A percentile compares a stretch with the other conserved stretches of the same genome.
These are phyloP conservation scores for Rhodinocichla rosea DNA, from an alignment of 2,113 vertebrate species.

Conservation along the genomic window DNA sequence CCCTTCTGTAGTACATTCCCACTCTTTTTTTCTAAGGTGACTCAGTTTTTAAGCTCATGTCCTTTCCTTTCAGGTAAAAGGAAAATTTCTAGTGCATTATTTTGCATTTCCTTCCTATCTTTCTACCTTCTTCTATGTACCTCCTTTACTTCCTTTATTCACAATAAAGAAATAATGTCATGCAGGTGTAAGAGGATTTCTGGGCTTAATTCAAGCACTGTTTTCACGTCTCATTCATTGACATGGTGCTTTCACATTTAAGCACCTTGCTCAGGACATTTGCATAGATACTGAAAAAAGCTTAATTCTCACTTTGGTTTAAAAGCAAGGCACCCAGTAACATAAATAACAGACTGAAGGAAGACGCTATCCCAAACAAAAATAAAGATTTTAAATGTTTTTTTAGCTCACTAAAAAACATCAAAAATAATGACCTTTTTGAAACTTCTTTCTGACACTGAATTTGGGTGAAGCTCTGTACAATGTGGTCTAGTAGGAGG, in stretches of 20 bases:
- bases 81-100: neutral
- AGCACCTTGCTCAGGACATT: neutral
- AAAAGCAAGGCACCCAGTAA: neutral
- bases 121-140: neutral
- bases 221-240: neutral
- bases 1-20: neutral
- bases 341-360: neutral
- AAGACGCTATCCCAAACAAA: neutral
- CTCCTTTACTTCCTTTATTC: neutral
- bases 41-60: neutral
- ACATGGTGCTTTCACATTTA: neutral
- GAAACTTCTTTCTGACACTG: neutral
- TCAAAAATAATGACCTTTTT: neutral
- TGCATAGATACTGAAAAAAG: neutral
- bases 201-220: neutral
- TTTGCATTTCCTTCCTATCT: neutral
- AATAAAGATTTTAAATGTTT: neutral
- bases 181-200: neutral
- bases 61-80: neutral
- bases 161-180: neutral
- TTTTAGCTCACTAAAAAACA: neutral
- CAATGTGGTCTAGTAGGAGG: neutral
- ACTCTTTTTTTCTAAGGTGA: neutral
- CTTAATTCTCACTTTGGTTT: neutral
- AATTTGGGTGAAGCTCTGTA: neutral